Evolutionary conservation across 2,797 vertebrate species (phyloP).

Genomic region (Gymnodraco acuticeps): DNA sequence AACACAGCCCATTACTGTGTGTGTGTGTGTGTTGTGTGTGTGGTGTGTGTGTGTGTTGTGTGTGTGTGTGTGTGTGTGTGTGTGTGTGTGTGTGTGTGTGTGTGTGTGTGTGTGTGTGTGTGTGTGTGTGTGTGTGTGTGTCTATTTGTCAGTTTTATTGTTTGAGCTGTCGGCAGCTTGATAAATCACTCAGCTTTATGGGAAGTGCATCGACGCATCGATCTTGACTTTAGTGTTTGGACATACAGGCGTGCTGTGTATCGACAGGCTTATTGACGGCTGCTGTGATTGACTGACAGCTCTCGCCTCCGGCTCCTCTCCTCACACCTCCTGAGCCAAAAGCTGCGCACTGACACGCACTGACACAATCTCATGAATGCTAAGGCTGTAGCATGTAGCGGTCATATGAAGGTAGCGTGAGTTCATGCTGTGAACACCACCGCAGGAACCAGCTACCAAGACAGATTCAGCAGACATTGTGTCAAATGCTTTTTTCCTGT

Average conservation of each 20-base stretch:
- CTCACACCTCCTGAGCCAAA: conserved; percentile 1
- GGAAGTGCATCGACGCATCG: conserved; percentile 60
- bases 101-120: conserved; percentile 26
- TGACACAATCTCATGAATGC: conserved; percentile 7
- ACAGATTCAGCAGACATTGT: conserved; percentile 22
- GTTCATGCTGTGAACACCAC: conserved; percentile 37
- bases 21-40: conserved; percentile 22
- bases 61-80: conserved; percentile 21
- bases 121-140: conserved; percentile 15
- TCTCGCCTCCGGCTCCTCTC: conserved; percentile 6
- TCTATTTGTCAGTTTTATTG: conserved; percentile 78
- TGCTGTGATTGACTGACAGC: conserved; percentile 61
- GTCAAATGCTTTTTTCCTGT: conserved; percentile 24
- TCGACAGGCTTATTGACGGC: conserved; percentile 65
- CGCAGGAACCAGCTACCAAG: conserved; percentile 34
- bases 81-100: conserved; percentile 18
- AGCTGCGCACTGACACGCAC: background rate
- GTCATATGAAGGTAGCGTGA: conserved; percentile 22
- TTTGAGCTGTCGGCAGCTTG: conserved; percentile 47
- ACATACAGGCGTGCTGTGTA: conserved; percentile 57
- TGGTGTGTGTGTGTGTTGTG: conserved; percentile 22
- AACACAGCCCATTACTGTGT: conserved; percentile 50
- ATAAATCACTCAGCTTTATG: conserved; percentile 72
- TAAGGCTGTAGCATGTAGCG: conserved; percentile 17
- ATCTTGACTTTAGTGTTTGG: conserved; percentile 64